Evolutionary conservation across 2,797 vertebrate genomes (phyloP).

Genomic region (Phrynocephalus vlangalii): DNA sequence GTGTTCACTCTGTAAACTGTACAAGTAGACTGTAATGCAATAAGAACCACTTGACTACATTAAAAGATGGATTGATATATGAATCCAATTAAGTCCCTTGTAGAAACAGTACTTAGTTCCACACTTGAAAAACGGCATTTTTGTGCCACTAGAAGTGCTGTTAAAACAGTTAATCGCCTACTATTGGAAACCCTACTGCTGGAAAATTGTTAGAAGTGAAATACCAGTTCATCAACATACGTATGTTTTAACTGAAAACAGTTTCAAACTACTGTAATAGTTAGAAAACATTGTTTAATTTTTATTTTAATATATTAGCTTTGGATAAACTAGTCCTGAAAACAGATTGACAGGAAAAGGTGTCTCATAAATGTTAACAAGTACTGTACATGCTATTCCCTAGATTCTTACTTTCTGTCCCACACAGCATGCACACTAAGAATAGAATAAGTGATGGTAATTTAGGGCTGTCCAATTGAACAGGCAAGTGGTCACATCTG

Average conservation of each 20-base stretch:
- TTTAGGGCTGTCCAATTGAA: background rate
- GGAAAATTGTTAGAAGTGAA: background rate
- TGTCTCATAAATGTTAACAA: background rate
- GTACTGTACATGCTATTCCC: background rate
- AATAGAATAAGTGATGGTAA: slow-evolving; percentile 5
- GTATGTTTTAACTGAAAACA: background rate
- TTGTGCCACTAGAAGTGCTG: background rate
- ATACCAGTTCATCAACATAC: background rate
- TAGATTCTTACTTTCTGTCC: background rate
- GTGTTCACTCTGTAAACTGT: background rate
- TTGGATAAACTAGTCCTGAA: background rate
- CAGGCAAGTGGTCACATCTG: background rate
- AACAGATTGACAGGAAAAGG: background rate
- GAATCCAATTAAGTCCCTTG: background rate
- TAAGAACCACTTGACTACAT: background rate
- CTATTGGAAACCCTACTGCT: background rate
- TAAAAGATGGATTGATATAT: background rate
- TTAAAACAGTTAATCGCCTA: background rate
- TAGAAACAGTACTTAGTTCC: background rate
- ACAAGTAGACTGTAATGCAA: background rate
- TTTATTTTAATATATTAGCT: slow-evolving; percentile 7
- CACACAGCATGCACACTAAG: background rate
- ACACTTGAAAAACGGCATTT: background rate
- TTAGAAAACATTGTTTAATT: background rate
- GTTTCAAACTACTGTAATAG: background rate